A percentile compares a stretch with the other conserved stretches of the same genome.
Evolutionary conservation across 2,888 invertebrate species (phyloP).

Genomic region (Alloplasta piceator): DNA sequence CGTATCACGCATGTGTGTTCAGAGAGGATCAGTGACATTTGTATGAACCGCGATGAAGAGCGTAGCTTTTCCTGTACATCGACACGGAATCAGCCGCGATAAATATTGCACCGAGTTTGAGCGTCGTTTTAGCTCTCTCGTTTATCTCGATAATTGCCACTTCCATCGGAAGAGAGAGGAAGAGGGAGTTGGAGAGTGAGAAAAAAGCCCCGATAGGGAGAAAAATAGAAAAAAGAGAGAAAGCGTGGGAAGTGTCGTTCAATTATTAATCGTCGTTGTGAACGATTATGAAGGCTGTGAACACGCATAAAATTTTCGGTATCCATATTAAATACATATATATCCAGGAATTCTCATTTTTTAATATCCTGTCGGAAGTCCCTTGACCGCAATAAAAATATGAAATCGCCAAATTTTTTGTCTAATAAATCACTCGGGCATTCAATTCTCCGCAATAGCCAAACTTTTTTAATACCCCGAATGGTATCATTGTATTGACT

Average conservation of each 20-base stretch:
- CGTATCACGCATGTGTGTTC: background rate
- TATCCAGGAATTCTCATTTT: slow-evolving; percentile 32
- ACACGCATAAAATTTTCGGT: slow-evolving; percentile 20
- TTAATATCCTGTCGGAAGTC: slow-evolving; percentile 24
- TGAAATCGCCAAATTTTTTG: slow-evolving; percentile 41
- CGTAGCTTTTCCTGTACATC: slow-evolving; percentile 25
- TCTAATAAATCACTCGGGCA: background rate
- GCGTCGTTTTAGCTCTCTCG: slow-evolving; percentile 41
- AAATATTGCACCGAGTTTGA: slow-evolving; percentile 43
- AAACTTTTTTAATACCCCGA: slow-evolving; percentile 26
- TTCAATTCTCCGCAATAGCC: background rate
- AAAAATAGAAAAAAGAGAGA: slow-evolving; percentile 5
- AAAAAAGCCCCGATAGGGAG: background rate
- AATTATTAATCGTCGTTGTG: slow-evolving; percentile 56
- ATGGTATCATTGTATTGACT: slow-evolving; percentile 12
- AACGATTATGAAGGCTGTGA: slow-evolving; percentile 52
- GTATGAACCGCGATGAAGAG: slow-evolving; percentile 42
- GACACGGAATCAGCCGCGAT: slow-evolving; percentile 41
- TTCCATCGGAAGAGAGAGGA: slow-evolving; percentile 70
- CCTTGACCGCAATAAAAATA: slow-evolving; percentile 38
- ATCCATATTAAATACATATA: background rate
- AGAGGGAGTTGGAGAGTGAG: background rate
- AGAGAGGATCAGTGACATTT: slow-evolving; percentile 49
- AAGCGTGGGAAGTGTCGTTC: slow-evolving; percentile 40
- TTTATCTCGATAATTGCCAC: slow-evolving; percentile 78